phyloP scores from a whole-genome alignment of 2,113 vertebrate species.

The Platanista minor region DNA sequence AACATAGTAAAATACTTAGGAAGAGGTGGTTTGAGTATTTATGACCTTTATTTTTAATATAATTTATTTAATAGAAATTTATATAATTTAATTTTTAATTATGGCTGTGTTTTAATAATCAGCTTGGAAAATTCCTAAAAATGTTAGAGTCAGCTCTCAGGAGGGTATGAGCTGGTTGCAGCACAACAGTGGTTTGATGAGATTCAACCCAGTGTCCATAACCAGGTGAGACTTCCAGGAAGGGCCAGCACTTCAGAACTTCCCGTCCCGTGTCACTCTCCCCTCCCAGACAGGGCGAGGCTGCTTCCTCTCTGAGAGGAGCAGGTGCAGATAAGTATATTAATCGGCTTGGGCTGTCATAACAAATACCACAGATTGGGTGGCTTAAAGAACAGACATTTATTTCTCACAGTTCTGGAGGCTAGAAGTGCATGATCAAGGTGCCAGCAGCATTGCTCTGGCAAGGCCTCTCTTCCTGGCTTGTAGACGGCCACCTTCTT shows the following conservation, averaged over 20 bases:
- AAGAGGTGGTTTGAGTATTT: neutral
- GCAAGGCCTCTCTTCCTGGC: neutral
- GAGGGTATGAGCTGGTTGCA: neutral
- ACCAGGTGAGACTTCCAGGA: neutral
- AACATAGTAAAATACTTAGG: neutral
- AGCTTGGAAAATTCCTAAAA: neutral
- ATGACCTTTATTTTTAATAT: neutral
- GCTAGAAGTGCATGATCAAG: neutral
- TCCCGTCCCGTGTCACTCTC: neutral
- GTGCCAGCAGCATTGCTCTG: neutral
- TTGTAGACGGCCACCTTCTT: accelerated
- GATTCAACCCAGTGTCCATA: neutral
- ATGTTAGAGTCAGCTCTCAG: neutral
- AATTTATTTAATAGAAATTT: neutral
- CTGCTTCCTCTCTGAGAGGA: neutral
- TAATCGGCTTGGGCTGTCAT: neutral
- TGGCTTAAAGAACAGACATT: neutral
- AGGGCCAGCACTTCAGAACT: neutral
- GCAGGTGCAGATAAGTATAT: neutral
- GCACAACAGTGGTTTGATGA: neutral
- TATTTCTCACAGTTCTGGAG: neutral
- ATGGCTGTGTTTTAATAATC: neutral
- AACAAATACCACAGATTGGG: neutral
- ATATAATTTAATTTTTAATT: neutral
- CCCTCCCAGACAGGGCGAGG: neutral